Evolutionary conservation across 2,888 invertebrate genomes (phyloP), one percentile per base, ranked within the genome.

Genomic region (Pammene fasciana): DNA sequence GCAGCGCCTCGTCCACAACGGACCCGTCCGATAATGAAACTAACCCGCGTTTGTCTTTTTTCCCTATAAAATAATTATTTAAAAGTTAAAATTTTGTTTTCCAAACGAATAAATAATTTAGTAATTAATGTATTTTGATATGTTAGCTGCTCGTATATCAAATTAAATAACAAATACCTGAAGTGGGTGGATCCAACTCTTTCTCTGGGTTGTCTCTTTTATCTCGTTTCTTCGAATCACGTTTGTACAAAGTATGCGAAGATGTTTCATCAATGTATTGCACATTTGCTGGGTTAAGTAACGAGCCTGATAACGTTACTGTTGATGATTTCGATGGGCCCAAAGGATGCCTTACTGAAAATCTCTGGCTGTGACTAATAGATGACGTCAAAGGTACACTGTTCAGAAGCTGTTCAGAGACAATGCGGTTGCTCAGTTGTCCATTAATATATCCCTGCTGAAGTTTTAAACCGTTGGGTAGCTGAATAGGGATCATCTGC

Each of bases 21-120:
- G 95, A 94, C 0, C 96, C 96, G 72, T 96, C 96, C 0, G 94
- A 93, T 7, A 96, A 80, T 34, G 94, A 92, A 0, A 95, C 91
- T 38, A 96, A 82, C 0, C 95, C 96, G 0, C 96, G 94, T 76
- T 96, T 96, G 61, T 93, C 93, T 62, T 94, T 90, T 78, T 93
- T 94, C 54, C 92, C 94, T 75, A 82, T 68, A 7, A 73, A 72
- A 41, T 56, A 26, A 26, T 77, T 36, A 43, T 57, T 45, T 45
- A n/a, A 7, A 26, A 26, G 26, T 26, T 18, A 26, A 11, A 11
- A 8, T 9, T 3, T 4, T 16, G 10, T 16, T 48, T 16, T 16
- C 5, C 0, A n/a, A n/a, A n/a, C n/a, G 14, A 26, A 11, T 5
- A 7, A 9, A 52, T 26, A 10, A 45, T 45, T 45, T 45, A 5